These are phyloP conservation scores for Hedychridium roseum DNA, from an alignment of 2,888 invertebrate species.

Conservation along the genomic window DNA sequence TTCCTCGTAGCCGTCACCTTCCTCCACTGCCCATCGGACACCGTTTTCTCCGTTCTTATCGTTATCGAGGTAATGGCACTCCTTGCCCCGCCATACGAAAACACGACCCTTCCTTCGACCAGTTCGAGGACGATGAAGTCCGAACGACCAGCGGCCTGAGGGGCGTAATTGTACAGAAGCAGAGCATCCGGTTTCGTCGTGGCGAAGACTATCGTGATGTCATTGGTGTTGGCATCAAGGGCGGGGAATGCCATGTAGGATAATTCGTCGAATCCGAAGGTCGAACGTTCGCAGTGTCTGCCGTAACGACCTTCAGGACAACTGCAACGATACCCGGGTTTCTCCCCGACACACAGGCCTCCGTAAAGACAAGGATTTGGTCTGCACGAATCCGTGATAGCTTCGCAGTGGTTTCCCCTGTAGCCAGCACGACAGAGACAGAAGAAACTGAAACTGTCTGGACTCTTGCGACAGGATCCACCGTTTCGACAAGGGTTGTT, in stretches of 20 bases:
- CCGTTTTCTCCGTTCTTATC: conserved; percentile 69
- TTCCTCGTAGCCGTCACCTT: conserved; percentile 91
- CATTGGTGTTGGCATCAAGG: conserved; percentile 87
- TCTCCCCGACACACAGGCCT: conserved; percentile 87
- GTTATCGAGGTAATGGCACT: conserved; percentile 86
- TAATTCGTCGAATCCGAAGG: conserved; percentile 87
- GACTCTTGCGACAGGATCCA: conserved; percentile 88
- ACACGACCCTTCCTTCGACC: conserved; percentile 81
- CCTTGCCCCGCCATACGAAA: conserved; percentile 89
- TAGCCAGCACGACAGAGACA: conserved; percentile 92
- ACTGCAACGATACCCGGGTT: conserved; percentile 75
- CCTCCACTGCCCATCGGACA: conserved; percentile 91
- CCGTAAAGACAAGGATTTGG: conserved; percentile 93
- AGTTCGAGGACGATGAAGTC: conserved; percentile 94
- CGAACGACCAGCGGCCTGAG: conserved; percentile 86
- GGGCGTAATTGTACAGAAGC: conserved; percentile 90
- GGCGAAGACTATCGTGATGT: conserved; percentile 89
- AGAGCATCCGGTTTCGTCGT: conserved; percentile 87
- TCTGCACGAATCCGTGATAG: conserved; percentile 86
- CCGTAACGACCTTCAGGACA: conserved; percentile 91
- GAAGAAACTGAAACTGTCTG: conserved; percentile 88
- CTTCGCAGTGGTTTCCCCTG: conserved; percentile 90
- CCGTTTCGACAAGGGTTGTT: conserved; percentile 90
- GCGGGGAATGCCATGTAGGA: conserved; percentile 91
- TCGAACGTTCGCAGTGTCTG: conserved; percentile 88